phyloP scores from a whole-genome alignment of 2,113 vertebrate genomes.

The cattle (Bos taurus) region ARS-UCD2.0 NC_037328.1:28578501-28579000 shows the following conservation, averaged over 20 bases:
- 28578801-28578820: background rate
- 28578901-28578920: background rate
- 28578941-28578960: background rate
- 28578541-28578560: background rate
- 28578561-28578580: background rate
- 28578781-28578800: background rate
- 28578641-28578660: background rate
- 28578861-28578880: background rate
- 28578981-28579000: background rate
- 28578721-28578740: background rate
- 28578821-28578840: background rate
- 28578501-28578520: background rate
- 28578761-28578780: background rate
- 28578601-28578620: background rate
- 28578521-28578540: background rate
- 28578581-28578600: background rate
- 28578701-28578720: background rate
- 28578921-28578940: background rate
- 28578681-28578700: background rate
- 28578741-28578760: background rate
- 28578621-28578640: background rate
- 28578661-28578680: background rate
- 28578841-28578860: background rate
- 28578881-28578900: background rate
- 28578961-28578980: background rate